These are phyloP conservation scores for Alentia gelatinosa DNA, from an alignment of 2,888 invertebrate genomes.

Conservation along the genomic window DNA sequence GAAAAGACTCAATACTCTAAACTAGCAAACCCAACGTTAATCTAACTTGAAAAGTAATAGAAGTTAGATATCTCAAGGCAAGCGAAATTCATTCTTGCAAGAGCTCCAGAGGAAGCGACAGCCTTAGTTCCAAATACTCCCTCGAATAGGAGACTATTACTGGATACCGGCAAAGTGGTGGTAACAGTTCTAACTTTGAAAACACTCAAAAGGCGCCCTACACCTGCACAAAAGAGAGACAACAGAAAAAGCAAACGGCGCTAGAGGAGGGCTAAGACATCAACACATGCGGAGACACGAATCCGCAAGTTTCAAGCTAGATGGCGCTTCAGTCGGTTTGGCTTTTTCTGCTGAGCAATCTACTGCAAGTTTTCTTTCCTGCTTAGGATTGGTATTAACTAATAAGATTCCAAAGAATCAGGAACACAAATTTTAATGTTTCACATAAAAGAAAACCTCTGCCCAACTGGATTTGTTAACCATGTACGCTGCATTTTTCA, in stretches of 20 bases:
- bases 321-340: background rate
- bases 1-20: no score
- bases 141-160: no score
- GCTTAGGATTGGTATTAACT: no score
- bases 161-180: background rate
- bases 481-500: constrained; percentile 10
- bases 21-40: no score
- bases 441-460: constrained; percentile 10
- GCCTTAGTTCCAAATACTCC: no score
- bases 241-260: constrained; percentile 33
- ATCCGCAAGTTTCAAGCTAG: constrained; percentile 1
- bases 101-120: no score
- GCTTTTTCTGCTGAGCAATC: background rate
- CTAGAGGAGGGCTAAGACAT: constrained; percentile 24
- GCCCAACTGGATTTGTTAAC: constrained; percentile 28
- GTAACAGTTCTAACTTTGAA: background rate
- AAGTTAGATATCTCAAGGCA: no score
- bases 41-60: no score
- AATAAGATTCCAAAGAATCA: background rate
- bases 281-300: background rate
- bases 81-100: no score
- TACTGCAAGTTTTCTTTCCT: no score
- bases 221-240: background rate
- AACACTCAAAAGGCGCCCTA: background rate
- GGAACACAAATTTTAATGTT: background rate